phyloP scores from a whole-genome alignment of 2,888 invertebrate species.

The Trichopria drosophilae region DNA sequence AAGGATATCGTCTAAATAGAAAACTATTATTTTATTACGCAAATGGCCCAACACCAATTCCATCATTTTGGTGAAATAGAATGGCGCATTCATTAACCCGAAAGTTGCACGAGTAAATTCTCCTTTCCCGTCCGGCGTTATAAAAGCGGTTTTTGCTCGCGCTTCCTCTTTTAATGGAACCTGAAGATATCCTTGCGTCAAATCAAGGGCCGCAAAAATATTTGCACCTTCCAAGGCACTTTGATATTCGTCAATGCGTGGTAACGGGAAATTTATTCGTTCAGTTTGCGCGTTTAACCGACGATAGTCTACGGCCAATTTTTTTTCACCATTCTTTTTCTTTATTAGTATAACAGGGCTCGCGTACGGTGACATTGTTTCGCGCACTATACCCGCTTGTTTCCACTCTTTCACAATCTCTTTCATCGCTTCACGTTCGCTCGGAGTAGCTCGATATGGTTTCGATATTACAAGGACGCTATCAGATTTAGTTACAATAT shows the following conservation, averaged over 20 bases:
- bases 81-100: slow-evolving; percentile 42
- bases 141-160: slow-evolving; percentile 30
- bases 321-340: slow-evolving; percentile 31
- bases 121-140: slow-evolving; percentile 37
- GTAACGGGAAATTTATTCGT: slow-evolving; percentile 25
- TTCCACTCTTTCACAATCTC: slow-evolving; percentile 30
- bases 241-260: slow-evolving; percentile 31
- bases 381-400: slow-evolving; percentile 25
- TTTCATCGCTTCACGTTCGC: slow-evolving; percentile 23
- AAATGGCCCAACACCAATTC: slow-evolving; percentile 18
- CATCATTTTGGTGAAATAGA: slow-evolving; percentile 39
- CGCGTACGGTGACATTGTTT: slow-evolving; percentile 31
- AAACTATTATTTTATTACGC: slow-evolving; percentile 24
- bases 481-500: slow-evolving; percentile 11
- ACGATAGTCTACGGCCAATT: slow-evolving; percentile 34
- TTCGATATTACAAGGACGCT: slow-evolving; percentile 12
- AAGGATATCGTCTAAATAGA: slow-evolving; percentile 25
- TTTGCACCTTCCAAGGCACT: slow-evolving; percentile 6
- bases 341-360: slow-evolving; percentile 31
- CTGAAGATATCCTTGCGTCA: slow-evolving; percentile 32
- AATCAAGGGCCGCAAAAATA: slow-evolving; percentile 12
- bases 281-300: slow-evolving; percentile 27
- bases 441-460: slow-evolving; percentile 19
- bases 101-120: slow-evolving; percentile 42
- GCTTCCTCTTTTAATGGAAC: slow-evolving; percentile 28